Evolutionary conservation across 2,113 vertebrate species (phyloP), one percentile per base, ranked within the genome.

Genomic region (Rhinoptilus africanus): DNA sequence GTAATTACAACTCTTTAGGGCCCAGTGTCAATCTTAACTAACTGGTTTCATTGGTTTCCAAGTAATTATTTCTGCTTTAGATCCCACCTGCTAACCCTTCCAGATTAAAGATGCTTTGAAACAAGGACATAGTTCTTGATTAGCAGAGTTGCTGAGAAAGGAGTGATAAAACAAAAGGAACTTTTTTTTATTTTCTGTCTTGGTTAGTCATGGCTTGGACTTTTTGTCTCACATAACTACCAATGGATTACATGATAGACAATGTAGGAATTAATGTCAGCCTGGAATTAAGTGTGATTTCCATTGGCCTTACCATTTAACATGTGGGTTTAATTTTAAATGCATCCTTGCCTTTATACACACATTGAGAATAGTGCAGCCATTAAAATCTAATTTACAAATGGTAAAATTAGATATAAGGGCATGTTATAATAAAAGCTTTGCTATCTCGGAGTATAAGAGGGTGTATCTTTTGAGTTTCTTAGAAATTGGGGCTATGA

Each of bases 31-130:
- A 88, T 96, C 94, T 92, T 97, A 97, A 92, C 93, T 93, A 87
- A 95, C 93, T 72, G 80, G 57, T 93, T 92, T 95, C 91, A 93
- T 94, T 96, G 88, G 78, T 95, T 97, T 97, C 91, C 59, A 78
- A 96, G 94, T 98, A 97, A 98, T 97, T 98, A 97, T 96, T 97
- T 98, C 94, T 96, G 75, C 95, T 96, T 93, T 95, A 91, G 86
- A 96, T 92, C 75, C 88, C 89, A 96, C 93, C 93, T 97, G 93
- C 90, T 96, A 69, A 95, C 77, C 68, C 85, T 53, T 95, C 87
- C 86, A 93, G 85, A 94, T 97, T 96, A 97, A 97, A 95, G 91
- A 96, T 94, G 66, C 79, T 95, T 93, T 94, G 72, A 89, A 96
- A 92, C 28, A 92, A 93, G 95, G 48, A 85, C 85, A 81, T 91